Percentiles rank a stretch among this genome's conserved stretches.
Conservation (phyloP, 2,113 vertebrate genomes). For the Calidris pygmaea region DNA sequence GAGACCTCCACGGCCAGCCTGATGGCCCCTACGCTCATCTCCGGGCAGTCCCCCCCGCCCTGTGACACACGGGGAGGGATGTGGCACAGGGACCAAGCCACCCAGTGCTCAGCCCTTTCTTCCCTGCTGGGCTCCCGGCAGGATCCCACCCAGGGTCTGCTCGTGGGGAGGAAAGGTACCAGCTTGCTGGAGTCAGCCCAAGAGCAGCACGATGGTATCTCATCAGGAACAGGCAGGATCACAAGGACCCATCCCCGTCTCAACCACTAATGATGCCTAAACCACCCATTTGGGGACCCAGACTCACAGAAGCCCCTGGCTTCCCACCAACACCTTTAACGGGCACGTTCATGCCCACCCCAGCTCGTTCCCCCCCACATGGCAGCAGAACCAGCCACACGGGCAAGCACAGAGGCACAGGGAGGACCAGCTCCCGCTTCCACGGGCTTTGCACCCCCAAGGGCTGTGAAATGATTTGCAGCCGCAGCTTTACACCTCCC, state of each 20-base stretch:
- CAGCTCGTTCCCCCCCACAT: accelerated
- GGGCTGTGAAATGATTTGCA: background rate
- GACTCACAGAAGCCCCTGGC: background rate
- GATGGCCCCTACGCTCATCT: slow-evolving; percentile 94
- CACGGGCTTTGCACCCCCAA: background rate
- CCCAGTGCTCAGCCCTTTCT: background rate
- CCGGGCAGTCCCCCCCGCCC: slow-evolving; percentile 93
- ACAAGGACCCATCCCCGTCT: accelerated
- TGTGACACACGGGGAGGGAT: background rate
- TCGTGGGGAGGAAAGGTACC: accelerated
- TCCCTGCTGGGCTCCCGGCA: background rate
- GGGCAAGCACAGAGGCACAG: background rate
- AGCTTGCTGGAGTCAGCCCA: background rate
- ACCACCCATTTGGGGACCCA: background rate
- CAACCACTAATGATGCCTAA: accelerated
- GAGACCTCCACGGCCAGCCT: slow-evolving; percentile 86
- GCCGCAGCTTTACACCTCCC: background rate
- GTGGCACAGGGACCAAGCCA: background rate
- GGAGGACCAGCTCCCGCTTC: background rate
- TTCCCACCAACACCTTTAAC: background rate
- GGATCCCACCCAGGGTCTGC: background rate
- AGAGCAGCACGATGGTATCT: accelerated
- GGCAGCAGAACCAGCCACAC: background rate
- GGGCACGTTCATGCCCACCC: accelerated
- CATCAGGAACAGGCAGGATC: background rate